Evolutionary conservation across 2,113 vertebrate genomes (phyloP).

Genomic region (human): DNA sequence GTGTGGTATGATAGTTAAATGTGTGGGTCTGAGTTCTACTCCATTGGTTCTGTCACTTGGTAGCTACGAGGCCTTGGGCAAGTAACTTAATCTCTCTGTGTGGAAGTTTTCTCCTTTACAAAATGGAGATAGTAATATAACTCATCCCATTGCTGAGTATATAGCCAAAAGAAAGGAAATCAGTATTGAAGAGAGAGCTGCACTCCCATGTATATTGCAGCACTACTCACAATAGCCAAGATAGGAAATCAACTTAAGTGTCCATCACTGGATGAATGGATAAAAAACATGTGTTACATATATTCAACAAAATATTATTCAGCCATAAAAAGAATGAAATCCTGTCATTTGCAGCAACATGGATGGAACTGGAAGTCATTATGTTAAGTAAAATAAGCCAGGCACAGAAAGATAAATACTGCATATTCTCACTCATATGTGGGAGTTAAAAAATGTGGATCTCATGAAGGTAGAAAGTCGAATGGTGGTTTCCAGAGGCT

Average conservation of each 20-base stretch:
- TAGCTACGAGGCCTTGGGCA: background rate
- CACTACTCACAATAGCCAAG: background rate
- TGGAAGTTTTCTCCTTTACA: slow-evolving; percentile 22
- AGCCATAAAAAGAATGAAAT: background rate
- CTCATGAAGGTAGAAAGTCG: background rate
- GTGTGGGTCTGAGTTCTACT: background rate
- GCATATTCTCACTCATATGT: background rate
- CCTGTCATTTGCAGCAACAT: background rate
- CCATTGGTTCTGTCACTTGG: background rate
- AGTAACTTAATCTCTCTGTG: background rate
- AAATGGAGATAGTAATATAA: slow-evolving; percentile 40
- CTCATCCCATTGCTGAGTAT: background rate
- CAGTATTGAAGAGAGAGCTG: background rate
- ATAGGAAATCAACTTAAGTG: background rate
- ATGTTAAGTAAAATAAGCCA: background rate
- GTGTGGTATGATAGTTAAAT: slow-evolving; percentile 5
- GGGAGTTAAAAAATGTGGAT: background rate
- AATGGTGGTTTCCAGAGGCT: background rate
- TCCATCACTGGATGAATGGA: background rate
- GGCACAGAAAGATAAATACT: background rate
- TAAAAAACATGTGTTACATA: background rate
- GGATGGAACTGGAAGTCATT: background rate
- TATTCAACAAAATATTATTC: background rate
- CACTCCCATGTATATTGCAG: background rate
- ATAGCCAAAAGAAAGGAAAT: background rate